Evolutionary conservation across 2,797 vertebrate species (phyloP), one percentile per base, ranked within the genome.

Genomic region (Anguilla megastoma): DNA sequence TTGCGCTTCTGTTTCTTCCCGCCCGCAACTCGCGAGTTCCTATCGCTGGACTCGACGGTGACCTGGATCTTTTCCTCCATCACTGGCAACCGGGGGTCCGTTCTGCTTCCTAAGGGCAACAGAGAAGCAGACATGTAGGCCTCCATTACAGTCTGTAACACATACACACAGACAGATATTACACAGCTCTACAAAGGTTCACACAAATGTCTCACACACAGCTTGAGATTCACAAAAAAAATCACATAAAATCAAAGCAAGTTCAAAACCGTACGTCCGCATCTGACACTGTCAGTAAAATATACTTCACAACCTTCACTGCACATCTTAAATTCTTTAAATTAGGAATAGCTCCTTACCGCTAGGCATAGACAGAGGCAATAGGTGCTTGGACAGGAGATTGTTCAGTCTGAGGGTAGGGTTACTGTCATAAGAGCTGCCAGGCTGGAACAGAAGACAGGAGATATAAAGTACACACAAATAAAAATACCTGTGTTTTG

Each of bases 1-100:
- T 97, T 98, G 88, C 98, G 96, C 91, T 96, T 99, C 86, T 96
- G 97, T 86, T 86, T 94, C 91, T 94, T 98, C 7, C 98, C 98
- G 8, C 98, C 98, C 1, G 94, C 94, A 85, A 97, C 97, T 89
- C 95, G 92, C 91, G 94, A 94, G 12, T 94, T 98, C 88, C 97
- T 96, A 90, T 94, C 91, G 0, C 92, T 92, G 1, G 95, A 91
- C 92, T 98, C 97, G 0, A 92, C 88, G 21, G 83, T 94, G 80
- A 98, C 10, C 92, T 97, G 95, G 84, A 96, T 85, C 16, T 92
- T 88, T 88, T 97, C 97, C 48, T 95, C 91, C 88, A n/a, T 48
- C 52, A 84, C 16, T 41, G 66, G 24, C 66, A 66, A 82, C 18
- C 82, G 91, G 3, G 84, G 8, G 33, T 95, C 94, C 86, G 91